A percentile compares a stretch with the other conserved stretches of the same genome.
phyloP scores from a whole-genome alignment of 2,888 invertebrate genomes.

The Elgonia sp. region DNA sequence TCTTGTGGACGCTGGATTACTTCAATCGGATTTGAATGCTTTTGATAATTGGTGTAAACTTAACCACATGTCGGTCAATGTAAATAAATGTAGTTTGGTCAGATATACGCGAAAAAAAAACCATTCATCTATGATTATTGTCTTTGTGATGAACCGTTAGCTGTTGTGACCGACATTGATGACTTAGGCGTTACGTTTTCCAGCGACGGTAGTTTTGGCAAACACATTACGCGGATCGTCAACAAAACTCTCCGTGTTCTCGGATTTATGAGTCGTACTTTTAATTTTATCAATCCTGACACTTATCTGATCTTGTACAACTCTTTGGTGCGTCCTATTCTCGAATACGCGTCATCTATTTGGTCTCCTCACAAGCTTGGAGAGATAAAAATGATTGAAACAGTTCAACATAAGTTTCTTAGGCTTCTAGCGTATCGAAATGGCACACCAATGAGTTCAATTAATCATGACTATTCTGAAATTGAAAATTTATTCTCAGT shows the following conservation, averaged over 20 bases:
- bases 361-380: not conserved
- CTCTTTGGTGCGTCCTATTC: not conserved
- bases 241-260: not conserved
- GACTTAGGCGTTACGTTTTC: not conserved
- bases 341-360: too few relatives aligned
- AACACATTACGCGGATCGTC: not conserved
- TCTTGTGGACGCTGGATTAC: not conserved
- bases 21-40: not conserved
- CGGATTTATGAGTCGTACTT: too few relatives aligned
- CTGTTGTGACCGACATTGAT: not conserved
- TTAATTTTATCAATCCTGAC: not conserved
- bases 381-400: not conserved
- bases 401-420: slow-evolving; percentile 10
- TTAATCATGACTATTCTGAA: too few relatives aligned
- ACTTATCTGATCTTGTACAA: not conserved
- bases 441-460: too few relatives aligned
- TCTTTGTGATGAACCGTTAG: too few relatives aligned
- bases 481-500: too few relatives aligned
- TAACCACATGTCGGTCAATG: not conserved
- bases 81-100: too few relatives aligned
- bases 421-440: not conserved
- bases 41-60: not conserved
- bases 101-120: too few relatives aligned
- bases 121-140: too few relatives aligned
- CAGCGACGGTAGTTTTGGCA: too few relatives aligned